Evolutionary conservation across 53 echinoderm and acorn worm genomes (phyloP).

Genomic region (Luidia sarsii): DNA sequence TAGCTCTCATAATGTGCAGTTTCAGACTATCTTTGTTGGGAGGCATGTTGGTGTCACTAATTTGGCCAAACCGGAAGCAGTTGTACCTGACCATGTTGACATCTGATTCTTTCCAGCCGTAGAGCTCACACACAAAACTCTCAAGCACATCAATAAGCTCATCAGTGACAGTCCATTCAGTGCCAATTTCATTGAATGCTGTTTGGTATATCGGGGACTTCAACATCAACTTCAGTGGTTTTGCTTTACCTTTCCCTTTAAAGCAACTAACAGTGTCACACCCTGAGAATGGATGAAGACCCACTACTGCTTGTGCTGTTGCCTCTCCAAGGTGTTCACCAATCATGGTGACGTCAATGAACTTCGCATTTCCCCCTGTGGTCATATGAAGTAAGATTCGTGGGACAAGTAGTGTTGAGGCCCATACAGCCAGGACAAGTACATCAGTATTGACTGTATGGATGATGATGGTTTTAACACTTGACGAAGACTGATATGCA

Average conservation of each 20-base stretch:
- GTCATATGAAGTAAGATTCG: slow-evolving; percentile 42
- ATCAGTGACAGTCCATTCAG: slow-evolving; percentile 9
- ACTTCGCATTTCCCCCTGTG: slow-evolving; percentile 47
- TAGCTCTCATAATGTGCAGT: slow-evolving; percentile 27
- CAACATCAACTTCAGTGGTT: slow-evolving; percentile 34
- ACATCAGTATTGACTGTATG: slow-evolving; percentile 62
- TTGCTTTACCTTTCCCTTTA: slow-evolving; percentile 64
- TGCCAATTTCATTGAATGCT: slow-evolving; percentile 34
- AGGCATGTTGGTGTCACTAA: slow-evolving; percentile 36
- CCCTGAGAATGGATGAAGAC: slow-evolving; percentile 68
- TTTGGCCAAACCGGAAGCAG: slow-evolving; percentile 41
- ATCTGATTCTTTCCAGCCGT: slow-evolving; percentile 37
- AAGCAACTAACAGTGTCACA: slow-evolving; percentile 78
- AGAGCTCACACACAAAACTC: slow-evolving; percentile 40
- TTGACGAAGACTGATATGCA: slow-evolving; percentile 26
- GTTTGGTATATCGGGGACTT: slow-evolving; percentile 12
- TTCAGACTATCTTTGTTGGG: slow-evolving; percentile 44
- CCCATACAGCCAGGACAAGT: slow-evolving; percentile 52
- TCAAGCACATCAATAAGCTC: slow-evolving; percentile 19
- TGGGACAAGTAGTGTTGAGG: slow-evolving; percentile 11
- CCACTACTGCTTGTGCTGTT: slow-evolving; percentile 55
- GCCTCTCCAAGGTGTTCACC: slow-evolving; percentile 9
- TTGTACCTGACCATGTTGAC: slow-evolving; percentile 38
- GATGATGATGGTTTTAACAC: slow-evolving; percentile 27
- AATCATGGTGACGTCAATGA: slow-evolving; percentile 31